phyloP scores from a whole-genome alignment of 2,113 vertebrate genomes.

The Heloderma charlesbogerti region DNA sequence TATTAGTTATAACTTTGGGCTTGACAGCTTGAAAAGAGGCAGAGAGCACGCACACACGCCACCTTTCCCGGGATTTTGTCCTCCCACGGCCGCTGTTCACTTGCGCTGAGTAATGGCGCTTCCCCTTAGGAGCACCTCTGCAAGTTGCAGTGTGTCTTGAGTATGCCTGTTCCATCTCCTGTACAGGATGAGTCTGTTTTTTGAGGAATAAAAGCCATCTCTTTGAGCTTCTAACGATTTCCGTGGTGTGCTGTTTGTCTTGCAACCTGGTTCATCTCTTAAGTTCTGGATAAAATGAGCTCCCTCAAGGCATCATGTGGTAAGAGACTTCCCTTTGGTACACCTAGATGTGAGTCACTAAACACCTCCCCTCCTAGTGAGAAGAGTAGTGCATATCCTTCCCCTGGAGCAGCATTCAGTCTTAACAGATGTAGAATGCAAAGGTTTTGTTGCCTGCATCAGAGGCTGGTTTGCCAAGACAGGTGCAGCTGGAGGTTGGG shows the following conservation, averaged over 20 bases:
- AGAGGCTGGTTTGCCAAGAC: neutral
- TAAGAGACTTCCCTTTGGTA: constrained; percentile 58
- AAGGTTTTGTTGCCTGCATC: neutral
- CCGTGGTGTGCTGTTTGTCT: constrained; percentile 35
- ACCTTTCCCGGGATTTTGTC: neutral
- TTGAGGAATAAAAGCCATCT: neutral
- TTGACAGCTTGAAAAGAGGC: neutral
- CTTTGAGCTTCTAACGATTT: constrained; percentile 6
- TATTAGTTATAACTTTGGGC: neutral
- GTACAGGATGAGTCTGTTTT: neutral
- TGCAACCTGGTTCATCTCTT: constrained; percentile 38
- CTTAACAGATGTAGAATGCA: constrained; percentile 17
- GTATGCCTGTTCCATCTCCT: neutral
- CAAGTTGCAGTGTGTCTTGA: too few species aligned
- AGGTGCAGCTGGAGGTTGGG: neutral
- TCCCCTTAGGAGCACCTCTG: neutral
- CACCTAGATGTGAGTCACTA: constrained; percentile 13
- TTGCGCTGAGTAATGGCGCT: neutral
- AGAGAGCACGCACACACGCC: neutral
- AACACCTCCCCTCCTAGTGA: neutral
- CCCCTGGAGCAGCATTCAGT: neutral
- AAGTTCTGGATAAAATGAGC: constrained; percentile 74
- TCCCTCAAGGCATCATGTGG: constrained; percentile 67
- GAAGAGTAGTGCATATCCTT: too few species aligned
- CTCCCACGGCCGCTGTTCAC: neutral